phyloP scores from a whole-genome alignment of 2,113 vertebrate species.

The Hassar affinis region DNA sequence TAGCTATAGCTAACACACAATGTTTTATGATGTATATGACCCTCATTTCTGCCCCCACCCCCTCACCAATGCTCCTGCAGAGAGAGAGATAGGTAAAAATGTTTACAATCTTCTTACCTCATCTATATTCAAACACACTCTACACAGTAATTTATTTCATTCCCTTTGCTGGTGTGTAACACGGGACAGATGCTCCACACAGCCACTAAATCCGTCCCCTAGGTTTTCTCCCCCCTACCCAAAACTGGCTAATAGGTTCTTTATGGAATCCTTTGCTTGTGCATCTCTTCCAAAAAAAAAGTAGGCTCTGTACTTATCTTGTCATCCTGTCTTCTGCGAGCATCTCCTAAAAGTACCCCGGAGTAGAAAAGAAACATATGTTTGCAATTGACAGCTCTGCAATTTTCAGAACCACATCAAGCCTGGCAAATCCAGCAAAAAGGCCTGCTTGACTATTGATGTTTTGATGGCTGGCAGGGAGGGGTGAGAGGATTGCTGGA shows the following conservation, averaged over 20 bases:
- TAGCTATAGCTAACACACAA: neutral
- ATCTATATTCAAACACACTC: conserved; percentile 20
- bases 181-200: conserved; percentile 17
- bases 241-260: neutral
- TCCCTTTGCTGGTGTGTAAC: conserved; percentile 1
- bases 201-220: conserved; percentile 16
- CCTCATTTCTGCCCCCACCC: neutral
- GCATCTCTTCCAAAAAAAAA: conserved; percentile 37
- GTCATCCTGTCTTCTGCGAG: conserved; percentile 47
- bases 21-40: neutral
- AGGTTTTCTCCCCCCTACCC: conserved; percentile 16
- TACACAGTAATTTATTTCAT: conserved; percentile 33
- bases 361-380: conserved; percentile 51
- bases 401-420: conserved; percentile 64
- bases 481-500: neutral
- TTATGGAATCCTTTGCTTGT: conserved; percentile 32
- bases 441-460: neutral
- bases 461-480: neutral
- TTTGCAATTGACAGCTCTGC: conserved; percentile 62
- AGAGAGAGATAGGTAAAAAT: conserved; percentile 27
- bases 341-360: conserved; percentile 43
- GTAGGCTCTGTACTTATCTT: conserved; percentile 49
- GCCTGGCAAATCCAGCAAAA: conserved; percentile 53
- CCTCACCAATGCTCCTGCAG: conserved; percentile 2
- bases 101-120: conserved; percentile 34